Evolutionary conservation across 2,888 invertebrate genomes (phyloP).

Genomic region (Agrilus biguttatus): DNA sequence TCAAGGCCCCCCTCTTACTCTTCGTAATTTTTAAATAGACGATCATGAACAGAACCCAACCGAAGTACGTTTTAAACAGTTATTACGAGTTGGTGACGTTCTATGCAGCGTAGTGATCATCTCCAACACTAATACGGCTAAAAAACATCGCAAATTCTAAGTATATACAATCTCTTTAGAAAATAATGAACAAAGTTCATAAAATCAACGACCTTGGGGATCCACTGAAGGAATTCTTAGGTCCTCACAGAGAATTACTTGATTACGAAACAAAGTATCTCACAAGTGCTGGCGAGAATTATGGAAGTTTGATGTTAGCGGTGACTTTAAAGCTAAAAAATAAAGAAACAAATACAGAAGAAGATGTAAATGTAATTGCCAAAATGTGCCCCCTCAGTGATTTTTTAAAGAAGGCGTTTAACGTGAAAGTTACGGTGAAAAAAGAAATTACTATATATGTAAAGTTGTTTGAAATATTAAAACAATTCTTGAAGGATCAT

Average conservation of each 20-base stretch:
- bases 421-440: slow-evolving; percentile 32
- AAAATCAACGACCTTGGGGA: slow-evolving; percentile 7
- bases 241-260: slow-evolving; percentile 6
- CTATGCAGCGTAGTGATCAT: no score
- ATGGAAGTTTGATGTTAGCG: slow-evolving; percentile 38
- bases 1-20: no score
- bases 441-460: slow-evolving; percentile 39
- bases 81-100: no score
- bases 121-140: no score
- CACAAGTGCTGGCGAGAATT: slow-evolving; percentile 41
- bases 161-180: neutral
- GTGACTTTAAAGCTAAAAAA: slow-evolving; percentile 19
- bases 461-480: slow-evolving; percentile 29
- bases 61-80: no score
- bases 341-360: slow-evolving; percentile 8
- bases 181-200: slow-evolving; percentile 1
- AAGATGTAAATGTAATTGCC: slow-evolving; percentile 32
- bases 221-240: slow-evolving; percentile 4
- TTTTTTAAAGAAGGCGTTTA: slow-evolving; percentile 31
- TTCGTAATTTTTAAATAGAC: no score
- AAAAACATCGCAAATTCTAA: no score
- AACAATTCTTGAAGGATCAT: slow-evolving; percentile 28
- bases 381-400: slow-evolving; percentile 37
- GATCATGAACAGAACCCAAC: no score
- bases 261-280: slow-evolving; percentile 24